Evolutionary conservation across 2,888 invertebrate species (phyloP), one percentile per base, ranked within the genome.

Genomic region (Priocnemis perturbator): DNA sequence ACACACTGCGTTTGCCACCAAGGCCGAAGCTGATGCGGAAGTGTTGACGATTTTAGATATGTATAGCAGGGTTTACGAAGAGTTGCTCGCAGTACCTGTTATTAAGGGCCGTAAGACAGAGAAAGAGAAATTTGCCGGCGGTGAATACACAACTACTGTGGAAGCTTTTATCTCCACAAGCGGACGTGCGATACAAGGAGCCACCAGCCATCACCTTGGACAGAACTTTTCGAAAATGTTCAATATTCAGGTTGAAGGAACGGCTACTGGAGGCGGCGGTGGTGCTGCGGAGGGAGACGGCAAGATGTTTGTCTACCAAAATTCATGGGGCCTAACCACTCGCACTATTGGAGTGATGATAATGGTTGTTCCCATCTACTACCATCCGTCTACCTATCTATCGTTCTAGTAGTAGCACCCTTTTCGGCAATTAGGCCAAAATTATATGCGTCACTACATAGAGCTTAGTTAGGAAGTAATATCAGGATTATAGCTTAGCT

Each of bases 161-260:
- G 99, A 99, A 90, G 98, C 96, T 0, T 99, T 95, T 87, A 93
- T 99, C 48, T 94, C 97, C 0, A 97, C 97, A 3, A 98, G 96
- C 82, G 99, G 99, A 0, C 91, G 98, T 53, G 98, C 94, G 0
- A 97, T 99, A 82, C 79, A 79, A 19, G 99, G 98, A 3, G 99
- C 95, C 0, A 99, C 99, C 0, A 99, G 99, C 64, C 99, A 99
- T 90, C 98, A 98, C 90, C 90, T 99, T 64, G 99, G 99, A 0
- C 99, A 99, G 90, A 99, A 99, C 91, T 99, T 99, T 90, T 97
- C 98, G 0, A 98, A 97, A 90, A 99, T 99, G 98, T 99, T 99
- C 90, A 98, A 99, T 81, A 97, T 99, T 67, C 93, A 95, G 11
- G 97, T 94, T 86, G 98, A 99, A 88, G 96, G 98, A 87, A 19